Base-by-base conservation (phyloP, 2,888 invertebrate genomes). In the Agonopterix subpropinquella region DNA sequence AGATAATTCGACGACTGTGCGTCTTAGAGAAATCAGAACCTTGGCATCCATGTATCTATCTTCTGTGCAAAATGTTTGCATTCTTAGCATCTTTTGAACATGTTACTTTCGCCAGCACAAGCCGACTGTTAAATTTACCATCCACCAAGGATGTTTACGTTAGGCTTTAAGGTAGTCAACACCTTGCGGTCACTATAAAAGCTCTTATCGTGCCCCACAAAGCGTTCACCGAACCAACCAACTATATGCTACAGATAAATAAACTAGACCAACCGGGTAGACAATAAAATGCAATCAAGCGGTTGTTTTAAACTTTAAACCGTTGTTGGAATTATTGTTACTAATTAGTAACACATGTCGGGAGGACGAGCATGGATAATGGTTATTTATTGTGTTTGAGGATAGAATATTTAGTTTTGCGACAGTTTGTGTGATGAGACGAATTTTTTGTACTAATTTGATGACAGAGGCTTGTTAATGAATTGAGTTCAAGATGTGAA, bases 201-300 rank as follows among this genome's bases (percentile, higher is more conserved):
- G 28, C 28, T 28, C 28, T 28, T 28, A 28, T 28, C 28, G 7
- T 28, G 28, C 43, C 42, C 42, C 9, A 9, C 11, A 36, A 39
- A 9, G n/a, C n/a, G 39, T 9, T 39, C 39, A 5, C 39, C n/a
- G 39, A 39, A n/a, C 39, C 9, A n/a, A 2, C 9, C n/a, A 39
- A 4, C 59, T 47, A 52, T 61, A 55, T 62, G 59, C 60, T 50
- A 36, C 47, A 47, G 47, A 47, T 47, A 50, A 68, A 67, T 65
- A 67, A 73, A 76, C 67, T 76, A 77, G 77, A 79, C 73, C 77
- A 78, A 74, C 75, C 67, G 70, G 64, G 73, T 67, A 73, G 74
- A 82, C 79, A 85, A 87, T 86, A 83, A 86, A 85, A 80, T 64
- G 62, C 81, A 84, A 86, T 85, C 83, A 85, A 79, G 42, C 42